Evolutionary conservation across 2,888 invertebrate species (phyloP), one percentile per base, ranked within the genome.

Genomic region (Eilema griseolum): DNA sequence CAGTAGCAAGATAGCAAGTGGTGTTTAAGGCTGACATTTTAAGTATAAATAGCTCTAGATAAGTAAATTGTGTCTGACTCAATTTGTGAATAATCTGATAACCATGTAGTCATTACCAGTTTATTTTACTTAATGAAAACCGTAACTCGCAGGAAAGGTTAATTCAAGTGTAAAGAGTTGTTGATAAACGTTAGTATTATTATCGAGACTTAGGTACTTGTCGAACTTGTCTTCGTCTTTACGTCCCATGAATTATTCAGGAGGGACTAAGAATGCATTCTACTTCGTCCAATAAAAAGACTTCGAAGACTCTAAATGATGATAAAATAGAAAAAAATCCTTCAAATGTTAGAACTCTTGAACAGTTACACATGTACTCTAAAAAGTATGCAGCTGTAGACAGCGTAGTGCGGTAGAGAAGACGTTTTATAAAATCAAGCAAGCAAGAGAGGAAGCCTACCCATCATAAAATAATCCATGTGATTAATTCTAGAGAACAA

Each of bases 241-340:
- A 75, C 80, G 77, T 80, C 75, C 73, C 74, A 86, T 87, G 85
- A 87, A 87, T 86, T 79, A 87, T 87, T 84, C 83, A 87, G 78
- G 60, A 80, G 78, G 31, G 41, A 77, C 75, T 70, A 75, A 79
- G 78, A 83, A 81, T 84, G 78, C 78, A 84, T 84, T 84, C 78
- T 77, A 72, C 73, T 83, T 82, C 70, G 82, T 84, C 83, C 73
- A 75, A 83, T 74, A 85, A 84, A 60, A 69, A 41, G 5, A 66
- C 20, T 28, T 56, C 31, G 31, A 31, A 20, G 3, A 10, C 23
- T 66, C 28, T 24, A 31, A 46, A 16, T 37, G 37, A 46, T 46
- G 63, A 26, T 63, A 26, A 37, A 60, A 61, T 69, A 37, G 65
- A 24, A 26, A 56, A n/a, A 56, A 57, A 57, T 57, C 57, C 56